These are phyloP conservation scores for Perdita meconis DNA, from an alignment of 2,888 invertebrate species.

Conservation along the genomic window DNA sequence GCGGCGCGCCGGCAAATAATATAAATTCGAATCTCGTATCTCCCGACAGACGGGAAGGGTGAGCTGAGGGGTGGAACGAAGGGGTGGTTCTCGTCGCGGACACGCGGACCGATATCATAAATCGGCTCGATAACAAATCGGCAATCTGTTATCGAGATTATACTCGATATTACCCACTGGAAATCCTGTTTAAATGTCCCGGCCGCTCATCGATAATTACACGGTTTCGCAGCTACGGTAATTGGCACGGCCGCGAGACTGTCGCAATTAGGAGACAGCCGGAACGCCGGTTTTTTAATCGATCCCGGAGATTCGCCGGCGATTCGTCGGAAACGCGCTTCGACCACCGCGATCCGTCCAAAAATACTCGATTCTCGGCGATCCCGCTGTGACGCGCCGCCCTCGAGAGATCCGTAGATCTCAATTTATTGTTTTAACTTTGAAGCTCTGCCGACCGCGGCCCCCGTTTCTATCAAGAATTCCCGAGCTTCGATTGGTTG, in stretches of 20 bases:
- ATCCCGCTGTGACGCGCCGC: not conserved
- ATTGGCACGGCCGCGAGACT: conserved; percentile 64
- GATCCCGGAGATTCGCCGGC: conserved; percentile 33
- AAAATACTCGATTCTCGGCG: conserved; percentile 35
- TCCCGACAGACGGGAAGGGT: no score
- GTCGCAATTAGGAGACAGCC: conserved; percentile 62
- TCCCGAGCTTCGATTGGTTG: no score
- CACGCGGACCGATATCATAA: conserved; percentile 54
- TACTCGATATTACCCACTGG: conserved; percentile 64
- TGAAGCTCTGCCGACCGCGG: conserved; percentile 38
- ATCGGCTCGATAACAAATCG: conserved; percentile 67
- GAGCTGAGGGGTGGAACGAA: conserved; percentile 7
- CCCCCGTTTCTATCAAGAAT: conserved; percentile 56
- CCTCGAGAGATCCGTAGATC: no score
- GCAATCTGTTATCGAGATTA: conserved; percentile 63
- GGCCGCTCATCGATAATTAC: conserved; percentile 61
- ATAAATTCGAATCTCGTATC: conserved; percentile 27
- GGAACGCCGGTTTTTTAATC: conserved; percentile 61
- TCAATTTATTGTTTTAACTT: conserved; percentile 55
- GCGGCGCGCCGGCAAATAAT: conserved; percentile 26
- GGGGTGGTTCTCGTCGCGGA: conserved; percentile 14
- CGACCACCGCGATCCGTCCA: conserved; percentile 25
- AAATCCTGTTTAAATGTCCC: conserved; percentile 64
- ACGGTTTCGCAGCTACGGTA: conserved; percentile 58
- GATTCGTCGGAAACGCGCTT: no score